These are phyloP conservation scores for Nyctibius grandis DNA, from an alignment of 2,797 vertebrate species.

Conservation along the genomic window DNA sequence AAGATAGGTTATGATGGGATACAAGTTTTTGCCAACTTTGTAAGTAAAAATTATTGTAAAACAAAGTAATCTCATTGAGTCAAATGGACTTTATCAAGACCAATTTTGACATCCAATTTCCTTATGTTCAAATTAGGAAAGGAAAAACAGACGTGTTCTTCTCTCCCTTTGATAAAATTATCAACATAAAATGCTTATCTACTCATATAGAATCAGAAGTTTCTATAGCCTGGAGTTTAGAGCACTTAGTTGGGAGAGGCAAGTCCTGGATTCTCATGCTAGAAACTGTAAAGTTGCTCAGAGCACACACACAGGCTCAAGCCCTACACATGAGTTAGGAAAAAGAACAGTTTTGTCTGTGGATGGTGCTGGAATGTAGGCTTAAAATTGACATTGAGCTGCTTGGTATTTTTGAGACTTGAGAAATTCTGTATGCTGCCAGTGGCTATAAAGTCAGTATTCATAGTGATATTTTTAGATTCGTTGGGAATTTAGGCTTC, in stretches of 20 bases:
- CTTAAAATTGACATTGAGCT: not conserved
- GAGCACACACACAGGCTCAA: not conserved
- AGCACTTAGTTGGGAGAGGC: not conserved
- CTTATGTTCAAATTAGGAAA: not conserved
- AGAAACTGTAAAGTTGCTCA: not conserved
- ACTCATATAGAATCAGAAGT: not conserved
- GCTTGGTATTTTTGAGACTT: not conserved
- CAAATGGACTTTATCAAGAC: not conserved
- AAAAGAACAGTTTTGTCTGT: not conserved
- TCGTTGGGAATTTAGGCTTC: not conserved
- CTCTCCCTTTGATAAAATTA: not conserved
- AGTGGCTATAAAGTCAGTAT: not conserved
- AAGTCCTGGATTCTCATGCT: not conserved
- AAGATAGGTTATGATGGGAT: not conserved
- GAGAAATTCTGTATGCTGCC: not conserved
- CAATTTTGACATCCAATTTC: not conserved
- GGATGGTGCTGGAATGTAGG: not conserved
- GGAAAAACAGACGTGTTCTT: not conserved
- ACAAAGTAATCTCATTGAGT: not conserved
- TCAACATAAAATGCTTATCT: not conserved
- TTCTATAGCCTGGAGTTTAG: not conserved
- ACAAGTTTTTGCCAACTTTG: not conserved
- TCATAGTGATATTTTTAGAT: not conserved
- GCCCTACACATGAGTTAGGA: not conserved
- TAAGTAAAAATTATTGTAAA: not conserved